Evolutionary conservation across 1,140 invertebrate genomes (phyloP), one percentile per base, ranked within the genome.

Genomic region (Drosophila eugracilis): DNA sequence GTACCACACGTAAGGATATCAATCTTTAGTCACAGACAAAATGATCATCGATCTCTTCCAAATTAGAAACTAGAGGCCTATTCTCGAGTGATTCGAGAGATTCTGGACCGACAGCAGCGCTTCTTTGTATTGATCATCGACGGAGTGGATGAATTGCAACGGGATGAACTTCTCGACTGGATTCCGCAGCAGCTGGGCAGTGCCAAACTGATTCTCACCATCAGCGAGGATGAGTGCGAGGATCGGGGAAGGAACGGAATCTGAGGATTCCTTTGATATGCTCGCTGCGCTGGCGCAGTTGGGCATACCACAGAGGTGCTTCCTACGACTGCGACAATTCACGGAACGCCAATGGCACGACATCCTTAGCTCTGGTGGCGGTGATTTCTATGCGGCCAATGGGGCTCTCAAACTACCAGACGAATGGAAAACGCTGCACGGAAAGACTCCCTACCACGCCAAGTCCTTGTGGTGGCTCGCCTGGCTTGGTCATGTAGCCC

Each of bases 121-220:
- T 81, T 90, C 44, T 76, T 95, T 37, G 92, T 96, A 32, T 92
- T 97, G 36, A 93, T 96, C 17, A 93, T 96, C 55, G 96, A 96
- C 83, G 95, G 95, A 0, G 91, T 96, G 5, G 96, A 96, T 83
- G 94, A 95, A 89, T 92, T 95, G 54, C 91, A 92, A 63, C 75
- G 84, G 12, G 92, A 92, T 53, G 91, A 86, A 55, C 92, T 92
- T 12, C 92, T 94, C 17, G 92, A 94, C 22, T 96, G 96, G 96
- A 89, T 97, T 53, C 95, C 95, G 3, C 90, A 92, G 14, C 92
- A 93, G 37, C 91, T 96, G 45, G 95, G 95, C 3, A 92, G 93
- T 44, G 94, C 95, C 80, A 96, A 95, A 91, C 91, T 97, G 59
- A 94, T 96, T 22, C 80, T 96, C 42, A 96, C 95, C 1, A 93